Evolutionary conservation across 2,113 vertebrate species (phyloP), one percentile per base, ranked within the genome.

Genomic region (Sinocyclocheilus rhinocerous): DNA sequence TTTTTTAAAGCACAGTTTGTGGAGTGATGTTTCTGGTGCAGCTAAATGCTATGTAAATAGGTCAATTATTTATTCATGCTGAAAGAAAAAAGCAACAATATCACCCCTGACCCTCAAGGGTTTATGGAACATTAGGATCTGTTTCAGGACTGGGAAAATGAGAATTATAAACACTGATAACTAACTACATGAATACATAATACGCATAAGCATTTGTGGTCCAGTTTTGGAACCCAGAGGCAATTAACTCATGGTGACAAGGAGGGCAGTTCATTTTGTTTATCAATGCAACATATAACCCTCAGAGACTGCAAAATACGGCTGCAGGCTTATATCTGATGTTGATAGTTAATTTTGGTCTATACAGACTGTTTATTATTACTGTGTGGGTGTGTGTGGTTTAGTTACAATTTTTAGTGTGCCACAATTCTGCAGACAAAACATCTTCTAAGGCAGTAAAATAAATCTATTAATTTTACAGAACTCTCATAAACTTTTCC

Each of bases 41-140:
- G 78, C 82, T 85, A 76, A 88, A 90, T 87, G 52, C 75, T 61
- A 88, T 90, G 89, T 87, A 90, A 90, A 88, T 90, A 76, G 85
- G 89, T 75, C 87, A 88, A 90, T 90, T 82, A 90, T 87, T 90
- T 88, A 88, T 87, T 87, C 85, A 88, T 87, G 82, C 76, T 39
- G 78, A 57, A 84, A 83, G 78, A 87, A 88, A 90, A 88, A 87
- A 83, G 83, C 79, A 76, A 48, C 16, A 10, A 76, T 82, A 63
- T 88, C 82, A 88, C 87, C 89, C 59, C 59, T 85, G 85, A 88
- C 85, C 70, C 39, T 65, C 52, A 59, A 73, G 65, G 73, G 76
- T 78, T 84, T 83, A 83, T 77, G n/a, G 45, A 59, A 88, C 84
- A 77, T 84, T 79, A 75, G 50, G 76, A 84, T 82, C 24, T 67